Evolutionary conservation across 2,113 vertebrate genomes (phyloP).

Genomic region (Maccullochella peelii): DNA sequence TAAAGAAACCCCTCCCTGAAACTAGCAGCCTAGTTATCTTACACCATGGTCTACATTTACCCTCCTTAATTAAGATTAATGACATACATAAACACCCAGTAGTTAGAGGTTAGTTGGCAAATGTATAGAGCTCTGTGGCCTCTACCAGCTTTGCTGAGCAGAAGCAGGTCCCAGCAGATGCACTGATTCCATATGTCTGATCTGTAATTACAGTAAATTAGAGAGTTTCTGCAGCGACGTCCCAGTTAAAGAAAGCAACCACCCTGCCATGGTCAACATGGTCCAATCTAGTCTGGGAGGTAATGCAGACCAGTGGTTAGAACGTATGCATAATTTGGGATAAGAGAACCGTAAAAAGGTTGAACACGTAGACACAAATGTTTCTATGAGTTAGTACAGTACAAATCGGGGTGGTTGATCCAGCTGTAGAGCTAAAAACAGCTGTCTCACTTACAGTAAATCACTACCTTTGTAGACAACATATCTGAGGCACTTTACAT

Average conservation of each 20-base stretch:
- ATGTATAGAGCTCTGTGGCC: conserved; percentile 62
- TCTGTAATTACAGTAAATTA: conserved; percentile 80
- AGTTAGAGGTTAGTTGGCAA: conserved; percentile 58
- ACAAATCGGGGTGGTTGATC: background rate
- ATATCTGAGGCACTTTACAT: conserved; percentile 6
- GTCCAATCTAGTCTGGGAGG: conserved; percentile 30
- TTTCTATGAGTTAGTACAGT: background rate
- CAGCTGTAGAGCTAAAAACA: background rate
- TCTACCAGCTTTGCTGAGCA: conserved; percentile 36
- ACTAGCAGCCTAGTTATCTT: conserved; percentile 21
- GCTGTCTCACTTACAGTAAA: background rate
- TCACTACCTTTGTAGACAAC: background rate
- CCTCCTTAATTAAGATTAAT: conserved; percentile 50
- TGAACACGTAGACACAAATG: background rate
- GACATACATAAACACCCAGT: conserved; percentile 53
- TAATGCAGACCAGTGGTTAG: conserved; percentile 36
- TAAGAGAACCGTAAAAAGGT: conserved; percentile 29
- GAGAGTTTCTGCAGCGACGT: conserved; percentile 56
- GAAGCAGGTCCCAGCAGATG: conserved; percentile 40
- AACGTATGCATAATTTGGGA: conserved; percentile 31
- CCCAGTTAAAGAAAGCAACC: conserved; percentile 54
- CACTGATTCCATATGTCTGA: conserved; percentile 62
- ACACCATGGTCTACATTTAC: conserved; percentile 49
- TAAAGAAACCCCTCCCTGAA: conserved; percentile 23
- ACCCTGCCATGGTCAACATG: conserved; percentile 57